Evolutionary conservation across 1,140 invertebrate species (phyloP).

Genomic region (Calliopsis andreniformis): DNA sequence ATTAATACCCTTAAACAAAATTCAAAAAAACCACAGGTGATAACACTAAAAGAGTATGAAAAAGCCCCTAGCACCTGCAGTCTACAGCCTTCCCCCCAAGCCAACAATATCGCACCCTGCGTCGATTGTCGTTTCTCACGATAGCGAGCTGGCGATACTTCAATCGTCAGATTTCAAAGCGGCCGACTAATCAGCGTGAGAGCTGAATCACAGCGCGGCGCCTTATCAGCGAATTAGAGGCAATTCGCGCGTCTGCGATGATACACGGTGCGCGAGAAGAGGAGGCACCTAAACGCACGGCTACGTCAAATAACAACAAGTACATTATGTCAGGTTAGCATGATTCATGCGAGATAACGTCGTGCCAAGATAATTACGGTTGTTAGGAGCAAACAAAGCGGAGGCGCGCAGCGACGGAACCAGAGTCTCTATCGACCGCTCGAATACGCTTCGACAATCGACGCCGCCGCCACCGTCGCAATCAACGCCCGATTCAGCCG

Average conservation of each 20-base stretch:
- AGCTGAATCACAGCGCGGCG: constrained; percentile 20
- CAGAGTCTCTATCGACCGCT: constrained; percentile 49
- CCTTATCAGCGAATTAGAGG: constrained; percentile 38
- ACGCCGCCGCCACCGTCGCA: constrained; percentile 31
- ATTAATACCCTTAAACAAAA: too few relatives aligned
- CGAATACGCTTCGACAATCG: constrained; percentile 40
- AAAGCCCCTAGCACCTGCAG: too few relatives aligned
- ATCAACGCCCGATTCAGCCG: constrained; percentile 38
- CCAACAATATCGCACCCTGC: too few relatives aligned
- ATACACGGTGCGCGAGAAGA: constrained; percentile 7
- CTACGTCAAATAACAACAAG: constrained; percentile 58
- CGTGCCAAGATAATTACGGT: constrained; percentile 62
- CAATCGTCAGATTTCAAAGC: neutral
- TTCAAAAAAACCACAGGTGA: too few relatives aligned
- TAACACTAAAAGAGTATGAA: too few relatives aligned
- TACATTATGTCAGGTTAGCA: constrained; percentile 59
- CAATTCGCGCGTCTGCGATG: constrained; percentile 46
- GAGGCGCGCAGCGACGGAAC: constrained; percentile 24
- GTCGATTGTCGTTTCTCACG: too few relatives aligned
- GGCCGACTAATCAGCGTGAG: neutral
- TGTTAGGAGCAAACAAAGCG: constrained; percentile 63
- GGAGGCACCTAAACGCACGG: constrained; percentile 45
- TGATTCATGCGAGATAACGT: constrained; percentile 65
- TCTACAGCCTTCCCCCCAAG: too few relatives aligned
- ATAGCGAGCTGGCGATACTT: too few relatives aligned